Conservation (phyloP, 2,113 vertebrate genomes). For the Pimephales promelas region DNA sequence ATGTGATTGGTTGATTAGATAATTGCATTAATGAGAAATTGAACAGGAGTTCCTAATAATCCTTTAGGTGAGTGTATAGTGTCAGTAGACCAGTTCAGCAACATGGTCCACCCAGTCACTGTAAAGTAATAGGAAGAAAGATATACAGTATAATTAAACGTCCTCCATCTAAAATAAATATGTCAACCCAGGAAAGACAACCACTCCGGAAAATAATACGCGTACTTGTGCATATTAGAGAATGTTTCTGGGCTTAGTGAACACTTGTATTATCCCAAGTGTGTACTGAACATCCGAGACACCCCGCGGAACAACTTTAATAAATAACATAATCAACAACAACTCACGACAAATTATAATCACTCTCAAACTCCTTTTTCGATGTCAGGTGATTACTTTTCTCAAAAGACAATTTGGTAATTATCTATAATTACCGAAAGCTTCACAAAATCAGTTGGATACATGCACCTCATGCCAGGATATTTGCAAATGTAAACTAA, state of each 20-base stretch:
- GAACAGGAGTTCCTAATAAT: too few relatives aligned
- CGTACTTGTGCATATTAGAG: background rate
- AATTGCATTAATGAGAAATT: too few relatives aligned
- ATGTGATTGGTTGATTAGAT: too few relatives aligned
- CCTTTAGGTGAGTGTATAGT: too few relatives aligned
- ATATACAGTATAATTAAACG: background rate
- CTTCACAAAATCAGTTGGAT: conserved; percentile 28
- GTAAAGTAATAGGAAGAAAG: background rate
- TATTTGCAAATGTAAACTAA: conserved; percentile 26
- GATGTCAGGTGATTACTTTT: conserved; percentile 23
- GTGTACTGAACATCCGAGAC: conserved; percentile 11
- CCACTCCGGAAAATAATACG: background rate
- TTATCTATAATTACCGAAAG: conserved; percentile 31
- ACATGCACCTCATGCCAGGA: background rate
- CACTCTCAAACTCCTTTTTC: conserved; percentile 5
- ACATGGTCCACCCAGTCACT: background rate
- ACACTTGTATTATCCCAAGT: background rate
- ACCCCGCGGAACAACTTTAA: conserved; percentile 6
- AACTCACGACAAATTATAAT: conserved; percentile 28
- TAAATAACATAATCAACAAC: conserved; percentile 40
- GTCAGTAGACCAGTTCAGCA: background rate
- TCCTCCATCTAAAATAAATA: too few relatives aligned
- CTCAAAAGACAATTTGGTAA: conserved; percentile 35
- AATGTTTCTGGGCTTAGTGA: background rate
- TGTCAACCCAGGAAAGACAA: background rate